Conservation (phyloP, 2,797 vertebrate species). For the Acanthurus lineatus region DNA sequence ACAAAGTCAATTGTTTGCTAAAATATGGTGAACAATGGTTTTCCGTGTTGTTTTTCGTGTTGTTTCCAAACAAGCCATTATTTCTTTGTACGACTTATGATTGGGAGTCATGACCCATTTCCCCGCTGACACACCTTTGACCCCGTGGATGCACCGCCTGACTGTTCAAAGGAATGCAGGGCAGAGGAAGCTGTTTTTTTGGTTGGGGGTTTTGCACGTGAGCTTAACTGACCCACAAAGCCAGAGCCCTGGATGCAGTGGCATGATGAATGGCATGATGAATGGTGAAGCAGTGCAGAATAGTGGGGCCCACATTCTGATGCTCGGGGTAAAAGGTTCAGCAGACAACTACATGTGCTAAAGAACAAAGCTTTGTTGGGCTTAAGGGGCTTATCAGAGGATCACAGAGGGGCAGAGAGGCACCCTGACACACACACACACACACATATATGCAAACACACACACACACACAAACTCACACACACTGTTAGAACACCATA, state of each 20-base stretch:
- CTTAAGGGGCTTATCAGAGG: slow-evolving; percentile 62
- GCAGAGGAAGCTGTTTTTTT: slow-evolving; percentile 64
- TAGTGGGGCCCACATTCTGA: slow-evolving; percentile 58
- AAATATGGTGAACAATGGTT: too few species aligned
- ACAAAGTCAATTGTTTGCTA: neutral
- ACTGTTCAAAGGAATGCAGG: slow-evolving; percentile 69
- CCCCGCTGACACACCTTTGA: slow-evolving; percentile 64
- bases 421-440: slow-evolving; percentile 30
- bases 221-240: slow-evolving; percentile 72
- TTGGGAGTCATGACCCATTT: slow-evolving; percentile 58
- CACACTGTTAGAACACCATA: slow-evolving; percentile 24
- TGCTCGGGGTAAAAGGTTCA: slow-evolving; percentile 65
- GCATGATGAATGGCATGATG: slow-evolving; percentile 43
- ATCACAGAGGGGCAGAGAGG: slow-evolving; percentile 55
- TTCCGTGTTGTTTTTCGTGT: neutral
- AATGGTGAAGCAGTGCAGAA: slow-evolving; percentile 49
- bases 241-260: slow-evolving; percentile 63
- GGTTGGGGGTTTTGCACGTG: slow-evolving; percentile 33
- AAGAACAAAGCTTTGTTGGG: slow-evolving; percentile 63
- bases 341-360: slow-evolving; percentile 45
- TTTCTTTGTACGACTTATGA: slow-evolving; percentile 10
- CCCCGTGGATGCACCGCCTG: slow-evolving; percentile 51
- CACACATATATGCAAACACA: slow-evolving; percentile 23
- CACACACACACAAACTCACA: slow-evolving; percentile 21
- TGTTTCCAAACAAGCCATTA: slow-evolving; percentile 14